Evolutionary conservation across 2,888 invertebrate genomes (phyloP).

Genomic region (Drosophila nr. perissopoda): DNA sequence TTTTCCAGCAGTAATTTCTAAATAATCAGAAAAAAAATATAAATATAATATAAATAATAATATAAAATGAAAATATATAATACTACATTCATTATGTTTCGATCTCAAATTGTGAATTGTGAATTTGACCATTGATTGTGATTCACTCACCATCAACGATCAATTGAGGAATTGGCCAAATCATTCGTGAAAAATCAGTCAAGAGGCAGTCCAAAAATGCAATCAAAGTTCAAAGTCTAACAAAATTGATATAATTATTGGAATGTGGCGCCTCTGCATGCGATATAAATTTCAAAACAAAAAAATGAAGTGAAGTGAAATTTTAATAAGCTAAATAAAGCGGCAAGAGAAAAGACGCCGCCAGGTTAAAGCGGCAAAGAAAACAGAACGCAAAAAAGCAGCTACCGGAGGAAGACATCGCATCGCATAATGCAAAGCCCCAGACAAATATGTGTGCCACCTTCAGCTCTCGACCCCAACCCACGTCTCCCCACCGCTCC

Average conservation of each 20-base stretch:
- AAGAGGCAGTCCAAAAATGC: constrained; percentile 33
- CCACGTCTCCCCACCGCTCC: background rate
- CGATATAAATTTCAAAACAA: constrained; percentile 35
- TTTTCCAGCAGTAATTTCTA: background rate
- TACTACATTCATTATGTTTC: background rate
- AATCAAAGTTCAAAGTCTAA: constrained; percentile 60
- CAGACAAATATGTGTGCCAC: constrained; percentile 63
- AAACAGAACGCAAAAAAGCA: constrained; percentile 40
- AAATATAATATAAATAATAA: no score
- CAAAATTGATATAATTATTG: constrained; percentile 54
- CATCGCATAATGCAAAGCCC: constrained; percentile 63
- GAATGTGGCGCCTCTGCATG: constrained; percentile 8
- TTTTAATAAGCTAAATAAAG: constrained; percentile 67
- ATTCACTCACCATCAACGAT: background rate
- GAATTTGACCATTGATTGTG: background rate
- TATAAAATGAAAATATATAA: background rate
- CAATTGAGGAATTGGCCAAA: constrained; percentile 36
- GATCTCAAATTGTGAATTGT: background rate
- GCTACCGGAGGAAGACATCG: constrained; percentile 31
- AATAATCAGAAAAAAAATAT: no score
- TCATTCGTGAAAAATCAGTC: constrained; percentile 36
- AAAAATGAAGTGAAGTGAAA: constrained; percentile 53
- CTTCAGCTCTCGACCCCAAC: background rate
- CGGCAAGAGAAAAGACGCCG: constrained; percentile 39
- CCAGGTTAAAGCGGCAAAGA: constrained; percentile 45